A percentile compares a stretch with the other conserved stretches of the same genome.
Conservation (phyloP, 2,888 invertebrate genomes). For the Resseliella maxima region DNA sequence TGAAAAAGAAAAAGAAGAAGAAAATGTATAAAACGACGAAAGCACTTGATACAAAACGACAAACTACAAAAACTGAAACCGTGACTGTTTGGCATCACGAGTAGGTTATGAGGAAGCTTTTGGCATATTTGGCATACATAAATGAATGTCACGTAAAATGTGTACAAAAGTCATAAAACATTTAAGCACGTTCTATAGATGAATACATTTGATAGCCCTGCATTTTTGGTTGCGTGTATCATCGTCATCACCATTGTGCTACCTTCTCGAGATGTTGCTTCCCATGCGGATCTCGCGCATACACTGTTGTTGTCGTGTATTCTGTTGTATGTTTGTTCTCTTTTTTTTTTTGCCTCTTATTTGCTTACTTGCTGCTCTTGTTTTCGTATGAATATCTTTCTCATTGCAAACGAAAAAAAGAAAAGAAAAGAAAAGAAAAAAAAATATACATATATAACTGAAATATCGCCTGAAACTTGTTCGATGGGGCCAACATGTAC, state of each 20-base stretch:
- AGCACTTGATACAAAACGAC: neutral
- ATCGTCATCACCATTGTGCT: slow-evolving; percentile 20
- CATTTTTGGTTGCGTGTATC: slow-evolving; percentile 42
- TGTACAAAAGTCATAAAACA: slow-evolving; percentile 46
- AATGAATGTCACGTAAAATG: slow-evolving; percentile 52
- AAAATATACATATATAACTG: too few relatives aligned
- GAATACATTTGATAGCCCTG: slow-evolving; percentile 53
- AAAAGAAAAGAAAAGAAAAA: too few relatives aligned
- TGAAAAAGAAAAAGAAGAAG: neutral
- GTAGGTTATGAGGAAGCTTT: slow-evolving; percentile 48
- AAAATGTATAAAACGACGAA: neutral
- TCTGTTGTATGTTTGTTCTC: neutral
- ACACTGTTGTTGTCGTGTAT: neutral
- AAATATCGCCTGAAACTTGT: too few relatives aligned
- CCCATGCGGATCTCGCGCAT: neutral
- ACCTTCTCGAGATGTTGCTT: neutral
- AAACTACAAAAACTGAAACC: neutral
- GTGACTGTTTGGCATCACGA: slow-evolving; percentile 41
- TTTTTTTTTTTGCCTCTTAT: neutral
- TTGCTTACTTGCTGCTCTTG: neutral
- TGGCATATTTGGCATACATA: slow-evolving; percentile 44
- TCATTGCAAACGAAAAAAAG: neutral
- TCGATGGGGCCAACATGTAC: neutral
- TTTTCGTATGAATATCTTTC: neutral
- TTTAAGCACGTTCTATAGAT: slow-evolving; percentile 49